Percentiles rank a stretch among this genome's conserved stretches.
Evolutionary conservation across 2,888 invertebrate species (phyloP).

Genomic region (Nemurella pictetii): DNA sequence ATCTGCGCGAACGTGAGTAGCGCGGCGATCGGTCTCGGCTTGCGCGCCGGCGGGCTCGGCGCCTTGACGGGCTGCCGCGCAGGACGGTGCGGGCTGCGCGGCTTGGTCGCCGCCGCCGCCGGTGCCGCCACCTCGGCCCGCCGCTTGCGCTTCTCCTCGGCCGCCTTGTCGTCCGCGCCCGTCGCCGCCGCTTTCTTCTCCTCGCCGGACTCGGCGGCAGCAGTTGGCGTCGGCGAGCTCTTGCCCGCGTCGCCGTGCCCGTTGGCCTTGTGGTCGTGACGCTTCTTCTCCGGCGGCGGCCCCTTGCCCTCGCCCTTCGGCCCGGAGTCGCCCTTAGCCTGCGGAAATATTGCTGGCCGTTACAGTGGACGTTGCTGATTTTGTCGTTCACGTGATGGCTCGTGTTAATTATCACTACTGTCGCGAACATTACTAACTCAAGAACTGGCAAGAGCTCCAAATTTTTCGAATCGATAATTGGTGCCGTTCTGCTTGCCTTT

Average conservation of each 20-base stretch:
- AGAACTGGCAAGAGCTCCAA: no score
- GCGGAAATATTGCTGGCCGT: no score
- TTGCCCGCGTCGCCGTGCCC: slow-evolving; percentile 12
- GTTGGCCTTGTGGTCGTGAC: slow-evolving; percentile 37
- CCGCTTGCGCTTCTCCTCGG: slow-evolving; percentile 54
- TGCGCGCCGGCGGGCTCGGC: slow-evolving; percentile 46
- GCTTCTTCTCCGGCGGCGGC: slow-evolving; percentile 49
- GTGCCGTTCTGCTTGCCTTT: no score
- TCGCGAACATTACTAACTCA: no score
- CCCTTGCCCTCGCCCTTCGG: slow-evolving; percentile 47
- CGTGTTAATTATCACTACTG: no score
- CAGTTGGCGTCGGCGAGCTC: neutral
- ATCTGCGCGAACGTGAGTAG: slow-evolving; percentile 80
- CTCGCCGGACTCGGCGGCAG: slow-evolving; percentile 40
- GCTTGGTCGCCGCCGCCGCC: neutral
- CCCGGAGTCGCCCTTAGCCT: slow-evolving; percentile 53
- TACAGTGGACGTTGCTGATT: no score
- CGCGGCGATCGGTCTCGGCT: slow-evolving; percentile 56
- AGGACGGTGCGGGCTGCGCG: slow-evolving; percentile 30
- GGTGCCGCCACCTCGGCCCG: slow-evolving; percentile 51
- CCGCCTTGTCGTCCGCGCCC: slow-evolving; percentile 48
- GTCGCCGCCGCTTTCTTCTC: slow-evolving; percentile 51
- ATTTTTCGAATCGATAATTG: no score
- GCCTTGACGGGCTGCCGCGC: slow-evolving; percentile 5
- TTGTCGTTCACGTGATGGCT: no score